Conservation (phyloP, 1,140 invertebrate species). For the Drosophila mojavensis region DNA sequence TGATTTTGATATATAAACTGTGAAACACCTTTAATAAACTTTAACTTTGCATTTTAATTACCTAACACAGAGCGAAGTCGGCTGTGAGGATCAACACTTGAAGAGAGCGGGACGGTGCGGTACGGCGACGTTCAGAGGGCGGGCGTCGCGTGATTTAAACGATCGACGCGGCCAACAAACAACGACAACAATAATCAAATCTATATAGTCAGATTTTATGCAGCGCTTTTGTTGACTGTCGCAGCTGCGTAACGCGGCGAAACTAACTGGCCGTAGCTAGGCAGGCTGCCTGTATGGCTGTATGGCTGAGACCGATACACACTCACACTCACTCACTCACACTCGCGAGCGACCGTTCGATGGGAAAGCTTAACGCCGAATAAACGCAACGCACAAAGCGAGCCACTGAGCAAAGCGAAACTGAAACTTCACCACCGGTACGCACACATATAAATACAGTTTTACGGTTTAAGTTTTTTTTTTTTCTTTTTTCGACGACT, state of each 20-base stretch:
- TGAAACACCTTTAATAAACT: conserved; percentile 1
- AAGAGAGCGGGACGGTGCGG: neutral
- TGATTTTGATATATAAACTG: conserved; percentile 28
- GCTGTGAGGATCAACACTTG: conserved; percentile 8
- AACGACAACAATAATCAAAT: conserved; percentile 10
- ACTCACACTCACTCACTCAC: conserved; percentile 13
- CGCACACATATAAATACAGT: conserved; percentile 31
- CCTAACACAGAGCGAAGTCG: conserved; percentile 40
- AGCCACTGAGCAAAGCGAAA: conserved; percentile 26
- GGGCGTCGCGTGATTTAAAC: conserved; percentile 1
- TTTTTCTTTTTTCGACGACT: neutral
- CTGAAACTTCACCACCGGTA: conserved; percentile 46
- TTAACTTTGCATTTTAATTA: conserved; percentile 33
- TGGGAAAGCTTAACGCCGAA: conserved; percentile 63
- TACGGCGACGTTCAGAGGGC: neutral
- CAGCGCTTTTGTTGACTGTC: conserved; percentile 9
- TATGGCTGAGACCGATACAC: neutral
- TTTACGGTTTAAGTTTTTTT: neutral
- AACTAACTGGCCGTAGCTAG: conserved; percentile 35
- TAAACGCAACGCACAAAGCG: conserved; percentile 47
- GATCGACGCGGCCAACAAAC: neutral
- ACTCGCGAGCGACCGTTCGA: conserved; percentile 61
- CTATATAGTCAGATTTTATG: neutral
- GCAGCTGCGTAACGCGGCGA: conserved; percentile 35
- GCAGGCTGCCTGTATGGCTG: no score